phyloP scores from a whole-genome alignment of 2,888 invertebrate species.

The Drosophila kuntzei region DNA sequence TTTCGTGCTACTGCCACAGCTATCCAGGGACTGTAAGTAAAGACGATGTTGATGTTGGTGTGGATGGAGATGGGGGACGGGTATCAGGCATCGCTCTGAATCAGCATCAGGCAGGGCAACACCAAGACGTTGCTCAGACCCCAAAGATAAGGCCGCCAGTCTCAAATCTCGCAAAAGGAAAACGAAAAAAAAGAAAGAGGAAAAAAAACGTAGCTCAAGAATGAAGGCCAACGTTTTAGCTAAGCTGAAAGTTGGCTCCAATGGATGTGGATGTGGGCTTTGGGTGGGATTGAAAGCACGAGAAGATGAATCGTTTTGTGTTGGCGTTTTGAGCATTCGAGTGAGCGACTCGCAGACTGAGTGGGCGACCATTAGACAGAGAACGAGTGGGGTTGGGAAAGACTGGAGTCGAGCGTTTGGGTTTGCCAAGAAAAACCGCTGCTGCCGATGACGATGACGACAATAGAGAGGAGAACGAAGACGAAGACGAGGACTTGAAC shows the following conservation, averaged over 20 bases:
- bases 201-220: constrained; percentile 57
- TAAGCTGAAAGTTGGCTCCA: constrained; percentile 70
- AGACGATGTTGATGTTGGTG: constrained; percentile 24
- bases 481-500: background rate
- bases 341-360: constrained; percentile 52
- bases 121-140: constrained; percentile 55
- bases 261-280: constrained; percentile 14
- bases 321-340: constrained; percentile 80
- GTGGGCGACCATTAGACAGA: constrained; percentile 51
- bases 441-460: constrained; percentile 15
- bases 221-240: constrained; percentile 73
- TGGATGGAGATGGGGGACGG: constrained; percentile 11
- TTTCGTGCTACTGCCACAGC: constrained; percentile 42
- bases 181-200: constrained; percentile 24
- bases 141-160: constrained; percentile 60
- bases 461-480: constrained; percentile 4
- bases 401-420: constrained; percentile 21
- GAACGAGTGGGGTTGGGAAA: constrained; percentile 6
- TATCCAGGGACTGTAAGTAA: constrained; percentile 63
- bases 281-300: constrained; percentile 71
- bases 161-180: constrained; percentile 61
- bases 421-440: constrained; percentile 57
- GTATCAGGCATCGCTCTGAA: constrained; percentile 60
- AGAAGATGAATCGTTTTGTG: constrained; percentile 84
- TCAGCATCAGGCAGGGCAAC: constrained; percentile 56